Percentiles rank a stretch among this genome's conserved stretches.
These are phyloP conservation scores for Myrmophylax atrothorax DNA, from an alignment of 2,113 vertebrate species.

Conservation along the genomic window DNA sequence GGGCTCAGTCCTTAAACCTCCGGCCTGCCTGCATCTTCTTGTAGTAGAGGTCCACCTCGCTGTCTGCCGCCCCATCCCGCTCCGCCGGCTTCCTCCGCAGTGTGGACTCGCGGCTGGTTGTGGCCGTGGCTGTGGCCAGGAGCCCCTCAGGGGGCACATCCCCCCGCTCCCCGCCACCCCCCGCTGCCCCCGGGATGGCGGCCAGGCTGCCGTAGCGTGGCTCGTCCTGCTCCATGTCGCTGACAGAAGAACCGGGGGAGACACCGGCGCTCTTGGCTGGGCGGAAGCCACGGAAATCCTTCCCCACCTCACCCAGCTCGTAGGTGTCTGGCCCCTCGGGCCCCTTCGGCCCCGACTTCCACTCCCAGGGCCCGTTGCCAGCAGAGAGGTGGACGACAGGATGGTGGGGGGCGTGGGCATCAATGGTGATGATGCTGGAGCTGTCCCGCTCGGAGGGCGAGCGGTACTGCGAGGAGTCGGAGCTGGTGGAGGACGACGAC, in stretches of 20 bases:
- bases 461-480: conserved; percentile 85
- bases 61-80: conserved; percentile 65
- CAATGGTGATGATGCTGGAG: conserved; percentile 86
- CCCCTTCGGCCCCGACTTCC: conserved; percentile 56
- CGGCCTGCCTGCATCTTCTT: conserved; percentile 82
- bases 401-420: conserved; percentile 88
- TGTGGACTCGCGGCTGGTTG: conserved; percentile 79
- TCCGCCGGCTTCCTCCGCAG: conserved; percentile 80
- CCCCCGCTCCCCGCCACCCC: conserved; percentile 29
- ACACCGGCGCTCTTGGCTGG: conserved; percentile 63
- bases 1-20: conserved; percentile 82
- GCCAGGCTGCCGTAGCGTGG: conserved; percentile 73
- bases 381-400: conserved; percentile 85
- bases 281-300: conserved; percentile 76
- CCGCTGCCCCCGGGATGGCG: conserved; percentile 66
- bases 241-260: conserved; percentile 77
- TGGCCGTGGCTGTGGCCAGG: conserved; percentile 48
- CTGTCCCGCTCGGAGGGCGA: conserved; percentile 86
- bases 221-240: conserved; percentile 78
- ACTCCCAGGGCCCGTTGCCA: conserved; percentile 86
- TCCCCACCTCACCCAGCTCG: conserved; percentile 78
- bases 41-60: conserved; percentile 84
- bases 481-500: conserved; percentile 86
- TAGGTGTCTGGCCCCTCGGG: not conserved
- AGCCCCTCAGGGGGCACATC: not conserved